Conservation (phyloP, 1,140 invertebrate species). For the Macrosteles quadrilineatus region DNA sequence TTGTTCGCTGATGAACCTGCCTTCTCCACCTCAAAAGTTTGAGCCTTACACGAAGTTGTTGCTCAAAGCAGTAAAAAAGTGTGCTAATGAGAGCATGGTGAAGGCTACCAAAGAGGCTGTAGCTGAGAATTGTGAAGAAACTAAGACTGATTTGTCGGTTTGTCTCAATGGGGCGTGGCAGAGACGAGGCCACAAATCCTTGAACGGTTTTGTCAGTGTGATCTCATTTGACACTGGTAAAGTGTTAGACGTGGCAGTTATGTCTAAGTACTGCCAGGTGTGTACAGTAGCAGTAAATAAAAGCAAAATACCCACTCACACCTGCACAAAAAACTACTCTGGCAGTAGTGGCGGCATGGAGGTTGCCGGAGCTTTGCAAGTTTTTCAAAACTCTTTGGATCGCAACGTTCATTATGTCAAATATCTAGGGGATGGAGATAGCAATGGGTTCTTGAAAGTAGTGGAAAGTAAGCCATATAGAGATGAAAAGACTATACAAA, state of each 20-base stretch:
- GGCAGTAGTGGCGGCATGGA: conserved; percentile 41
- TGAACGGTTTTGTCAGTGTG: conserved; percentile 20
- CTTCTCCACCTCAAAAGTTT: conserved; percentile 19
- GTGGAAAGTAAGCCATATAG: conserved; percentile 28
- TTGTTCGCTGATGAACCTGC: conserved; percentile 27
- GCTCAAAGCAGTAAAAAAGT: conserved; percentile 15
- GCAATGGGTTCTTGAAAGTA: conserved; percentile 14
- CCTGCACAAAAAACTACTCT: conserved; percentile 37
- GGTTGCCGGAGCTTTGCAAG: conserved; percentile 36
- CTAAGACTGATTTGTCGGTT: conserved; percentile 19
- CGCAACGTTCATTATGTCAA: conserved; percentile 19
- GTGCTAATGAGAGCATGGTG: conserved; percentile 29
- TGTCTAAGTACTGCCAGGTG: conserved; percentile 9
- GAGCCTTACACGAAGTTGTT: conserved; percentile 22
- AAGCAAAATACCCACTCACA: conserved; percentile 1
- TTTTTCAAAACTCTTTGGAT: conserved; percentile 34
- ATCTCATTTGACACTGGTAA: conserved; percentile 20
- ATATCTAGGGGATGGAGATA: background rate
- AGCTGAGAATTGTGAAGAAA: conserved; percentile 28
- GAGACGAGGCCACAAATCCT: conserved; percentile 32
- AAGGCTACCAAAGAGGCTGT: conserved; percentile 27
- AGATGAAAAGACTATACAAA: conserved; percentile 17
- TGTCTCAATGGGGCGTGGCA: conserved; percentile 31
- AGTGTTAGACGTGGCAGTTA: conserved; percentile 21
- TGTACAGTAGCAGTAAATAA: conserved; percentile 10